phyloP scores from a whole-genome alignment of 2,888 invertebrate genomes.

The Galeruca laticollis region DNA sequence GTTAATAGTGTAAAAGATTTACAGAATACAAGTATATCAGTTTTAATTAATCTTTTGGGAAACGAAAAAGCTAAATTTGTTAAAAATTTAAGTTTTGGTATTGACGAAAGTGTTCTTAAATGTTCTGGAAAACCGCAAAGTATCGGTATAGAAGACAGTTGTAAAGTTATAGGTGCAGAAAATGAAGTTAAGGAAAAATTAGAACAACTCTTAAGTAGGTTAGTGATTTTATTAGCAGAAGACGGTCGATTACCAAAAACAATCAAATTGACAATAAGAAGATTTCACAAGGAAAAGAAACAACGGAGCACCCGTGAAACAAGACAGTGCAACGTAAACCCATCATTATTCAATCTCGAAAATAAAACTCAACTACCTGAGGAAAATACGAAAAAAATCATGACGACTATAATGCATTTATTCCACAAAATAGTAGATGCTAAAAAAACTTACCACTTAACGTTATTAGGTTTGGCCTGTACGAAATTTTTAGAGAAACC shows the following conservation, averaged over 20 bases:
- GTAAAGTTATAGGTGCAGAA: conserved; percentile 78
- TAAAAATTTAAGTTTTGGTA: conserved; percentile 79
- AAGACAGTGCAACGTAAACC: conserved; percentile 79
- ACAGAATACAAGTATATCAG: conserved; percentile 71
- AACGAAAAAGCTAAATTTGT: conserved; percentile 77
- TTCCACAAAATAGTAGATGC: conserved; percentile 81
- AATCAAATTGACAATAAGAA: conserved; percentile 80
- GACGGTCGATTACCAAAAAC: conserved; percentile 84
- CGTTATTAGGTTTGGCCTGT: conserved; percentile 83
- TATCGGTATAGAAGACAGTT: conserved; percentile 85
- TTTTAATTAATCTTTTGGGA: conserved; percentile 71
- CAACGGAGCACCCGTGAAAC: conserved; percentile 78
- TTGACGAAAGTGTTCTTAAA: conserved; percentile 79
- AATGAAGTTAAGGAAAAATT: conserved; percentile 82
- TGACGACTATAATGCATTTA: conserved; percentile 79
- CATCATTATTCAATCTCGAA: conserved; percentile 71
- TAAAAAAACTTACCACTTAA: conserved; percentile 82
- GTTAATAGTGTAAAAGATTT: conserved; percentile 78
- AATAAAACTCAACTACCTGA: conserved; percentile 63
- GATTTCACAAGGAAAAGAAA: conserved; percentile 75
- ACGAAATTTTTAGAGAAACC: conserved; percentile 83
- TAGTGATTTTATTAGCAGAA: conserved; percentile 79
- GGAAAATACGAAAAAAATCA: conserved; percentile 74
- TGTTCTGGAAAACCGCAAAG: conserved; percentile 82
- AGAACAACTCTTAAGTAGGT: conserved; percentile 75